These are phyloP conservation scores for Tychaedon coryphoeus DNA, from an alignment of 2,113 vertebrate genomes.

Conservation along the genomic window DNA sequence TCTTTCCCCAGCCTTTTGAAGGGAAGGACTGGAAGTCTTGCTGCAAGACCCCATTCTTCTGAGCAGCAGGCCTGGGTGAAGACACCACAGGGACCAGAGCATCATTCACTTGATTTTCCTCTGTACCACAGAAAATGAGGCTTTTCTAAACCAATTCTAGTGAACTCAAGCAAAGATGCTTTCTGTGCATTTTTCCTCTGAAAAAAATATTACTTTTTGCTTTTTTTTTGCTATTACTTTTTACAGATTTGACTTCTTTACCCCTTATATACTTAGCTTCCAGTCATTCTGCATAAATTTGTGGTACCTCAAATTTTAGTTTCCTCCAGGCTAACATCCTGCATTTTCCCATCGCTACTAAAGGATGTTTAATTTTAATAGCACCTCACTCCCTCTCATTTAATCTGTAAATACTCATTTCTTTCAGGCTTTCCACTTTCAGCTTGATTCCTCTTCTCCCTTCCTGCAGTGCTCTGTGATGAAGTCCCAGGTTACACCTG, in stretches of 20 bases:
- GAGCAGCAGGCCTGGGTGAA: background rate
- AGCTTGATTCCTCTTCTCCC: background rate
- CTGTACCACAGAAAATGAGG: background rate
- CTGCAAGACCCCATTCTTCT: background rate
- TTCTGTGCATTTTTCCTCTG: background rate
- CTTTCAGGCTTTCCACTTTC: background rate
- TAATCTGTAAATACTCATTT: background rate
- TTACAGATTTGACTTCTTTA: background rate
- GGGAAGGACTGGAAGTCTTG: background rate
- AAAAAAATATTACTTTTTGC: background rate
- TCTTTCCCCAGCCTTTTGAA: background rate
- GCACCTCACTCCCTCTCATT: background rate
- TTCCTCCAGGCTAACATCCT: background rate
- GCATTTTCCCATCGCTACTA: background rate
- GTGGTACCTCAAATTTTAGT: background rate
- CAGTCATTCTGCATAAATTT: background rate
- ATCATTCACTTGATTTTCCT: background rate
- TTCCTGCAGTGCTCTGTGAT: background rate
- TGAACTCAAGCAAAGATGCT: background rate
- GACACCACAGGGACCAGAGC: fast-evolving
- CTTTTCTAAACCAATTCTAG: background rate
- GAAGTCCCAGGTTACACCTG: background rate
- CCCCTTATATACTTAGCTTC: background rate
- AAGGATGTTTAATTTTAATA: background rate
- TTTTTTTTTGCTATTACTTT: background rate